Evolutionary conservation across 2,113 vertebrate species (phyloP).

Genomic region (Erythrocercus mccallii): DNA sequence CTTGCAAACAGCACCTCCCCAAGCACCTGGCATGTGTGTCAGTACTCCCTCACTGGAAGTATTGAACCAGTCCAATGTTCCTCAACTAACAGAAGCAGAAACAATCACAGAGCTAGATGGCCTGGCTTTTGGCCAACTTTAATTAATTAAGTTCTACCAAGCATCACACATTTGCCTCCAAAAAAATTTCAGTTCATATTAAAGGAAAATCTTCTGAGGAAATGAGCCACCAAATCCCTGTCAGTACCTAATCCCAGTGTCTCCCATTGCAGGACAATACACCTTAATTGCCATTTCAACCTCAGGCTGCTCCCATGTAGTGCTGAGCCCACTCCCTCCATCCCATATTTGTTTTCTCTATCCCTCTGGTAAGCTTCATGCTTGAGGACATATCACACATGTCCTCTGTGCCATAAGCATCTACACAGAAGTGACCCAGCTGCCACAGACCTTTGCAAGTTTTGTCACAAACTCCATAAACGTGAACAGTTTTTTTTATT

Average conservation of each 20-base stretch:
- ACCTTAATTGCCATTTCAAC: not conserved
- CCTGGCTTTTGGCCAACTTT: not conserved
- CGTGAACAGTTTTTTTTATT: not conserved
- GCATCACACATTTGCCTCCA: not conserved
- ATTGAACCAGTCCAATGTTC: not conserved
- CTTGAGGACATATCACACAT: not conserved
- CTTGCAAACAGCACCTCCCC: not conserved
- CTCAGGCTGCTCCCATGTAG: not conserved
- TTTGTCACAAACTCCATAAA: not conserved
- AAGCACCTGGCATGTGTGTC: not conserved
- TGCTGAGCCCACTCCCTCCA: not conserved
- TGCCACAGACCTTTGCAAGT: not conserved
- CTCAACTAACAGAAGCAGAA: not conserved
- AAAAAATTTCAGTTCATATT: not conserved
- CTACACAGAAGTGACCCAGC: not conserved
- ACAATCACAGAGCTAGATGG: not conserved
- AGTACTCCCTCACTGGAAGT: not conserved
- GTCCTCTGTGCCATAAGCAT: not conserved
- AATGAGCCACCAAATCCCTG: not conserved
- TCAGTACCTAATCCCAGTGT: not conserved
- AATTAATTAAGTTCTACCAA: constrained; percentile 25
- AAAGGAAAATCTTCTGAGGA: not conserved
- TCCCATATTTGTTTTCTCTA: not conserved
- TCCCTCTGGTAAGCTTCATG: not conserved
- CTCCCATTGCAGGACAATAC: not conserved